Conservation (phyloP, 2,888 invertebrate species). For the Temnothorax unifasciatus region DNA sequence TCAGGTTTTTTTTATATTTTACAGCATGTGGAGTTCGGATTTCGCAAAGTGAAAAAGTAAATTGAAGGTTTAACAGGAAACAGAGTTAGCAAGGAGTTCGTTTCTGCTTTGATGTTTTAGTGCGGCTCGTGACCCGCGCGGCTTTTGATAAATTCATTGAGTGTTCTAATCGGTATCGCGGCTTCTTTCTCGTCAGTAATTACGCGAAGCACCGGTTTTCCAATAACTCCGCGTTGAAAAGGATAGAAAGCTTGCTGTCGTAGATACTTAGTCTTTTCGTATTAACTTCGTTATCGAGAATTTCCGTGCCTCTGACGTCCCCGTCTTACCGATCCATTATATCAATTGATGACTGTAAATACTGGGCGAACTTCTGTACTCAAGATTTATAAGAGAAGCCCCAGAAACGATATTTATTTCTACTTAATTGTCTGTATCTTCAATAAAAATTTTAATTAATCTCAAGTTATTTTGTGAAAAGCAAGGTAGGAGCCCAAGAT, state of each 20-base stretch:
- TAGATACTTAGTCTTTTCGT: background rate
- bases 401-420: background rate
- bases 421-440: background rate
- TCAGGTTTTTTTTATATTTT: background rate
- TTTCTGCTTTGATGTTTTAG: conserved; percentile 25
- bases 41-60: conserved; percentile 24
- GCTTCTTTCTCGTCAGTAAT: conserved; percentile 25
- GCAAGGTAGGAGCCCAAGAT: no score
- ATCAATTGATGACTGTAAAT: background rate
- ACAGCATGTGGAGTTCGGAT: background rate
- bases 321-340: background rate
- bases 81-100: background rate
- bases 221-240: background rate
- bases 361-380: background rate
- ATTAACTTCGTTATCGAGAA: conserved; percentile 16
- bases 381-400: background rate
- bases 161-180: conserved; percentile 25
- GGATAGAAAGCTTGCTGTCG: background rate
- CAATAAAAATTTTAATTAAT: background rate
- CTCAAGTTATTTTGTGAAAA: background rate
- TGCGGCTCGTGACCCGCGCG: background rate
- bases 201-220: conserved; percentile 20
- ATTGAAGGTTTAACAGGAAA: background rate
- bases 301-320: background rate
- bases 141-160: conserved; percentile 23